Evolutionary conservation across 2,888 invertebrate genomes (phyloP), one percentile per base, ranked within the genome.

Genomic region (Eupithecia subfuscata): DNA sequence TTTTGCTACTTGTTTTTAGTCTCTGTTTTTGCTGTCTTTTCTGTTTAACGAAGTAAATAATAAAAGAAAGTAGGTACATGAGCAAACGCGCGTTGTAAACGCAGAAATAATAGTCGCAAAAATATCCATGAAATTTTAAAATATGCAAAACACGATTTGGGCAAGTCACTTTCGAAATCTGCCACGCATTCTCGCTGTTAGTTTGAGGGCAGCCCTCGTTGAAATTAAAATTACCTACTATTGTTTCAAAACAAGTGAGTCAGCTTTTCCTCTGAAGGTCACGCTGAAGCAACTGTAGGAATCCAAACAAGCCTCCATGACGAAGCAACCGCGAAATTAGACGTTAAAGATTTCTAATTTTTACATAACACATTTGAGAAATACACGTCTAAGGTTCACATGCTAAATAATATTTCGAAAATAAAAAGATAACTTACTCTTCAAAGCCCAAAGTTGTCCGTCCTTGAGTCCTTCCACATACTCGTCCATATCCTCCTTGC

Each of bases 391-490:
- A 56, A 22, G 22, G 3, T 68, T 43, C 14, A n/a, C n/a, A 40
- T 22, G 65, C 40, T 60, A 67, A 40, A n/a, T n/a, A 40, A n/a
- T 67, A 69, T 71, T 71, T 68, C 18, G 65, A 56, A 52, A n/a
- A 7, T 30, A n/a, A 78, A 70, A 75, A 73, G 74, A 77, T 69
- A 34, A 96, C 97, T 97, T 90, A 97, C 97, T 96, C 90, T 96
- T 96, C 68, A 97, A 94, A 9, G 97, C 97, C 97, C 97, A 97
- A 14, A 96, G 92, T 71, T 95, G 92, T 72, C 95, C 95, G 69
- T 93, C 92, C 74, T 88, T 86, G 52, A 97, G 90, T 2, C 96
- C 96, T 16, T 93, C 91, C 63, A 97, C 92, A 85, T 96, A 97
- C 56, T 90, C 88, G 82, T 96, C 95, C 91, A 97, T 89, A 80